Percentiles rank a stretch among this genome's conserved stretches.
These are phyloP conservation scores for Oryzias sinensis DNA, from an alignment of 2,797 vertebrate species.

Conservation along the genomic window DNA sequence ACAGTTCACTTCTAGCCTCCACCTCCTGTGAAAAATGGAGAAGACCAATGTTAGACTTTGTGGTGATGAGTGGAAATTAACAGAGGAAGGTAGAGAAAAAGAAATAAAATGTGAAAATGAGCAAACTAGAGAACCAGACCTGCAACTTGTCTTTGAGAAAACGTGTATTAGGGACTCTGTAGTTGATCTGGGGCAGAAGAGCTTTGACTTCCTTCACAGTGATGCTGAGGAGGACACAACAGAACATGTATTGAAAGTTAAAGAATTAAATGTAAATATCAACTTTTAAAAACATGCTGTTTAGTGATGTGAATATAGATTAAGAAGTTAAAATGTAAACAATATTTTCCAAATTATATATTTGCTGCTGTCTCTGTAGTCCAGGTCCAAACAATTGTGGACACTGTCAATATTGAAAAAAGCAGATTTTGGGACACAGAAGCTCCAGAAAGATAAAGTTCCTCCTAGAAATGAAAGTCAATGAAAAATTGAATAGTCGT, in stretches of 20 bases:
- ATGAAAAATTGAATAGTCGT: no score
- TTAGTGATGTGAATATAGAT: no score
- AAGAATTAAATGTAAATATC: no score
- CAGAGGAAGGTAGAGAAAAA: background rate
- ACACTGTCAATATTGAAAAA: no score
- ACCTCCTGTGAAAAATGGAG: conserved; percentile 74
- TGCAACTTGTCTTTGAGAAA: conserved; percentile 76
- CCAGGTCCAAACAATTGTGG: no score
- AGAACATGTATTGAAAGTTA: background rate
- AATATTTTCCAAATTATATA: no score
- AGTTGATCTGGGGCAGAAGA: conserved; percentile 73
- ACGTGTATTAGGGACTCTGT: conserved; percentile 72
- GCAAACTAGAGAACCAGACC: conserved; percentile 34
- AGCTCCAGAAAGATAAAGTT: no score
- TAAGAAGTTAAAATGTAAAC: no score
- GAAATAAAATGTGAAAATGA: background rate
- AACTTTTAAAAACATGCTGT: no score
- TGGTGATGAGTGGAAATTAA: background rate
- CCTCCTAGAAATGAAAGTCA: no score
- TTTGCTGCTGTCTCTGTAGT: no score
- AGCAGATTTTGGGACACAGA: no score
- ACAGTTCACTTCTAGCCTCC: conserved; percentile 82
- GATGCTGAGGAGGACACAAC: conserved; percentile 46
- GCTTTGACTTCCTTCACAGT: conserved; percentile 74
- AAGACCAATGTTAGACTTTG: conserved; percentile 3